Percentiles rank a stretch among this genome's conserved stretches.
These are phyloP conservation scores for Lagenorhynchus albirostris DNA, from an alignment of 2,113 vertebrate species.

Conservation along the genomic window DNA sequence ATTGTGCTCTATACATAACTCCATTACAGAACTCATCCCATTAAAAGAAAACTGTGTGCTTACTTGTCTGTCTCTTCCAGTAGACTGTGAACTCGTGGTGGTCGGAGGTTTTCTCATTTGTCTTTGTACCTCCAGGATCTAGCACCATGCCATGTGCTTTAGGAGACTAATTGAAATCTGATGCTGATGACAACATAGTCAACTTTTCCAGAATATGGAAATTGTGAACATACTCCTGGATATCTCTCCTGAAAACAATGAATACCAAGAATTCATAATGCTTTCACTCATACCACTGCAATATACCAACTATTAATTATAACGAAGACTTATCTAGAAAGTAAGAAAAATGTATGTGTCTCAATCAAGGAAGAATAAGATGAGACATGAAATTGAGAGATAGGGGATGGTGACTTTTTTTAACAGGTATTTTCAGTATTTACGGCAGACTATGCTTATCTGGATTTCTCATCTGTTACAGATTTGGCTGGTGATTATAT, in stretches of 20 bases:
- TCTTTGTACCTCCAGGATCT: neutral
- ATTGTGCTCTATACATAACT: neutral
- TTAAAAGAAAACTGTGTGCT: neutral
- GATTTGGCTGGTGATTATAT: neutral
- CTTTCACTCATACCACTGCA: neutral
- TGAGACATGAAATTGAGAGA: neutral
- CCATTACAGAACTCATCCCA: neutral
- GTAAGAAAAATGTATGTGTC: constrained; percentile 2
- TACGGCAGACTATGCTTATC: neutral
- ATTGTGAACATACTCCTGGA: neutral
- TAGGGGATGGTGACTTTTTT: neutral
- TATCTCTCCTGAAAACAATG: neutral
- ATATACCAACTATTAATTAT: neutral
- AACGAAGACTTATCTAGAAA: neutral
- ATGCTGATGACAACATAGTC: neutral
- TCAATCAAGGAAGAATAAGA: neutral
- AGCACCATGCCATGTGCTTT: neutral
- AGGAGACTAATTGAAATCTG: neutral
- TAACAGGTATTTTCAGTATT: neutral
- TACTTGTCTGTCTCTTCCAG: neutral
- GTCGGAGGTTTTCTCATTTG: neutral
- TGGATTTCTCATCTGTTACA: neutral
- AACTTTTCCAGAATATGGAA: neutral
- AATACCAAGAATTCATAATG: neutral
- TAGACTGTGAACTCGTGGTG: neutral